Evolutionary conservation across 2,888 invertebrate genomes (phyloP), one percentile per base, ranked within the genome.

Genomic region (Therioaphis trifolii): DNA sequence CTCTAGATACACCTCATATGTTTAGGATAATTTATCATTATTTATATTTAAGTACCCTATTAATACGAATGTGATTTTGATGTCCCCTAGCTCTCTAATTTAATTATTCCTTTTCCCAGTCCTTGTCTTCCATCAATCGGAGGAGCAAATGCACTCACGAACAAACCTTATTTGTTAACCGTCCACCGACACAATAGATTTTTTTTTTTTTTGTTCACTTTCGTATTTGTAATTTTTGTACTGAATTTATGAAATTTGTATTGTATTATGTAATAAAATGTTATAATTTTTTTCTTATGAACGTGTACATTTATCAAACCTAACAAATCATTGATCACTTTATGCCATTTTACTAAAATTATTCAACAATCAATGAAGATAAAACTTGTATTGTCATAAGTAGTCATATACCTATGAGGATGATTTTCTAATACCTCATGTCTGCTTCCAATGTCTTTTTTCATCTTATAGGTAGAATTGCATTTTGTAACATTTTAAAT

Each of bases 231-330:
- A 71, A 78, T 49, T 4, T 82, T 82, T 82, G 63, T 82, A 82
- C 49, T 52, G 52, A 74, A 52, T 63, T 74, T 66, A 82, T 18
- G 21, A 82, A 74, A 66, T 27, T 46, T 72, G 21, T 74, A 66
- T 74, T 79, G 24, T 74, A 82, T 82, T 74, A 52, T 82, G 63
- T 74, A 74, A 82, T 82, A 82, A 79, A 74, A 82, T 74, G 74
- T 82, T 74, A 63, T 63, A 9, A 68, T 55, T 79, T 78, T 79
- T 69, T 79, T 69, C 40, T 69, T 58, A 75, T 24, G 29, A 7
- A 21, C 27, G 2, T 71, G 27, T 71, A 27, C 24, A 43, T 35
- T 35, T 35, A 35, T 5, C 3, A 5, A 35, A 35, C 7, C 35
- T 35, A 3, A 35, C 3, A 35, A 35, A 35, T 35, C 35, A 35